These are phyloP conservation scores for Amphipoea oculea DNA, from an alignment of 2,888 invertebrate species.

Conservation along the genomic window DNA sequence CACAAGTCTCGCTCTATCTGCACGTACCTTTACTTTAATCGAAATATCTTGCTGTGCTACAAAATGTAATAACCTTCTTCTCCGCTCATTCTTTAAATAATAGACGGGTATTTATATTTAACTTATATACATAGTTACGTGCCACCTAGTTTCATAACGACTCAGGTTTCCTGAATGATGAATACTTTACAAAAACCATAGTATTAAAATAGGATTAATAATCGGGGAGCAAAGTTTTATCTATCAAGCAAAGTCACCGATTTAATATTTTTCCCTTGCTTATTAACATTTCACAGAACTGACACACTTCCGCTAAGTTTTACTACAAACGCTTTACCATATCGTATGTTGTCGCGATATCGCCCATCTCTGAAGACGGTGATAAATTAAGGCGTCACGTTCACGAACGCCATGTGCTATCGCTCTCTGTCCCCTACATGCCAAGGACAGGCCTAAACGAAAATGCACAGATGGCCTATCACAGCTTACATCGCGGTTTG, in stretches of 20 bases:
- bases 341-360: constrained; percentile 13
- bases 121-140: background rate
- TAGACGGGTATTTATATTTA: background rate
- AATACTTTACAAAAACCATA: background rate
- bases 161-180: background rate
- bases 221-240: background rate
- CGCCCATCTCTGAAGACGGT: constrained; percentile 23
- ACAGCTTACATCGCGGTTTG: background rate
- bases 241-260: background rate
- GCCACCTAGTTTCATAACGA: background rate
- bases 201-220: background rate
- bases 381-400: constrained; percentile 34
- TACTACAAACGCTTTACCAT: constrained; percentile 5
- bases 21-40: background rate
- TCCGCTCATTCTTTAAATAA: background rate
- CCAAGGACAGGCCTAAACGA: background rate
- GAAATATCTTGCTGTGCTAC: background rate
- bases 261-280: background rate
- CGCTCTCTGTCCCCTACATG: constrained; percentile 21
- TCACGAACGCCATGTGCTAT: constrained; percentile 35
- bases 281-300: background rate
- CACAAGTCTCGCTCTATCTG: background rate
- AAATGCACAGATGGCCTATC: background rate
- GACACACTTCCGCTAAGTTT: background rate
- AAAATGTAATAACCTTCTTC: constrained; percentile 1